Conservation (phyloP, 2,113 vertebrate genomes). For the Anser brachyrhynchus region DNA sequence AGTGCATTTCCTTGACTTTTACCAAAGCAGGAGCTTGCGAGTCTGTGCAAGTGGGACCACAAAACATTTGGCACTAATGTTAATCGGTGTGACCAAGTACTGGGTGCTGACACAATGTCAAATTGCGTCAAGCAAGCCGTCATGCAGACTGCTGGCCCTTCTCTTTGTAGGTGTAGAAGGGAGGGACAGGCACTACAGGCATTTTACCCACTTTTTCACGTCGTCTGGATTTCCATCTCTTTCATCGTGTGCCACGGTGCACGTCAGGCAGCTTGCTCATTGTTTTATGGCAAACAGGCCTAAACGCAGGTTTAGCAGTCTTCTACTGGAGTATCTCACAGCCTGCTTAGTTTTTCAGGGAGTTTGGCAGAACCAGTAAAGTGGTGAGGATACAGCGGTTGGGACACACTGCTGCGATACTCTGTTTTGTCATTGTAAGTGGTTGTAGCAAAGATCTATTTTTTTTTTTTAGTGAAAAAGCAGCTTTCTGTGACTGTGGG, state of each 20-base stretch:
- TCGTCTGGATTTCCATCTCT: background rate
- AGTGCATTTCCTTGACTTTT: background rate
- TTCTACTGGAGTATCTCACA: too few species aligned
- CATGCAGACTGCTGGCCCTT: background rate
- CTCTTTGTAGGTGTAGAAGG: background rate
- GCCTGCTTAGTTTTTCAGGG: background rate
- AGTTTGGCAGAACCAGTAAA: background rate
- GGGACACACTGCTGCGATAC: background rate
- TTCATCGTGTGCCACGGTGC: fast-evolving
- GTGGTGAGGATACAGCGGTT: background rate
- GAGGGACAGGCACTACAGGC: background rate
- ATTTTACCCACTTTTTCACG: fast-evolving
- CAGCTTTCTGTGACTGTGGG: background rate
- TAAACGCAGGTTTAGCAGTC: background rate
- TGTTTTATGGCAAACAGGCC: background rate
- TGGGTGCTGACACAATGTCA: background rate
- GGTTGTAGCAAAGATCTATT: background rate
- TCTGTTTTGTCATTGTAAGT: background rate
- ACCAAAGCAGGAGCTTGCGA: background rate
- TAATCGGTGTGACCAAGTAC: background rate
- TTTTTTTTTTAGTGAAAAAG: background rate
- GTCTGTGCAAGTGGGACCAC: background rate
- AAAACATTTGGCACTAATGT: background rate
- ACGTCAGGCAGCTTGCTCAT: fast-evolving
- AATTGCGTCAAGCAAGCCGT: background rate